These are phyloP conservation scores for Onychomys arenicola DNA, from an alignment of 2,797 vertebrate species.

Conservation along the genomic window DNA sequence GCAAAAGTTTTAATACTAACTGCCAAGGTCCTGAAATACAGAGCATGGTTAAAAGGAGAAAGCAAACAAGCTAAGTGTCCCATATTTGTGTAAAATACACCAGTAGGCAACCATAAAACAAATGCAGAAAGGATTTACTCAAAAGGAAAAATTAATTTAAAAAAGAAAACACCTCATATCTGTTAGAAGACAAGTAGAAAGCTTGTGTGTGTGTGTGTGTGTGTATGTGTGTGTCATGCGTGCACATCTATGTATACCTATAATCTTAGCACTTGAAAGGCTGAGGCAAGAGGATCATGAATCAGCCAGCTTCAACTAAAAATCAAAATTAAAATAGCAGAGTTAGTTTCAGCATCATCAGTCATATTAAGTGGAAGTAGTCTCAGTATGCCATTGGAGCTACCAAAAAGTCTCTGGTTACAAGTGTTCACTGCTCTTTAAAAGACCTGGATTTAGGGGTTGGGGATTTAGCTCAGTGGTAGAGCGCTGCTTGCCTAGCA, in stretches of 20 bases:
- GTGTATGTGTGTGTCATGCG: neutral
- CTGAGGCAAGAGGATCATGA: neutral
- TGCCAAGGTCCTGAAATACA: neutral
- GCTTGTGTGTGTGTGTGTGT: neutral
- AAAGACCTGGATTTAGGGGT: neutral
- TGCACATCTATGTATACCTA: too few relatives aligned
- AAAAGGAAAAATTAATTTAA: neutral
- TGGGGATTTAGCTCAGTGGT: too few relatives aligned
- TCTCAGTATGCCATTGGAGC: neutral
- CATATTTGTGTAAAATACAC: neutral
- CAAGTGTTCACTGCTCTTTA: neutral
- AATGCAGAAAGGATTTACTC: neutral
- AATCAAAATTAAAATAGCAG: neutral
- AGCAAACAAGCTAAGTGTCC: neutral
- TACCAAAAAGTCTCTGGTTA: neutral
- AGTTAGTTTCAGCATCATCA: neutral
- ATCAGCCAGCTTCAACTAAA: neutral
- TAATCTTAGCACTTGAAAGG: neutral
- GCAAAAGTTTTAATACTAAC: neutral
- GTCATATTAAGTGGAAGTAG: neutral
- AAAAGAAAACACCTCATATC: neutral
- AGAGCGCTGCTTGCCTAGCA: too few relatives aligned
- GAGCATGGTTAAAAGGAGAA: neutral
- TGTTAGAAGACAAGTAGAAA: neutral
- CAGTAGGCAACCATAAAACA: neutral